Conservation (phyloP, 2,797 vertebrate genomes). For the Setipinna tenuifilis region DNA sequence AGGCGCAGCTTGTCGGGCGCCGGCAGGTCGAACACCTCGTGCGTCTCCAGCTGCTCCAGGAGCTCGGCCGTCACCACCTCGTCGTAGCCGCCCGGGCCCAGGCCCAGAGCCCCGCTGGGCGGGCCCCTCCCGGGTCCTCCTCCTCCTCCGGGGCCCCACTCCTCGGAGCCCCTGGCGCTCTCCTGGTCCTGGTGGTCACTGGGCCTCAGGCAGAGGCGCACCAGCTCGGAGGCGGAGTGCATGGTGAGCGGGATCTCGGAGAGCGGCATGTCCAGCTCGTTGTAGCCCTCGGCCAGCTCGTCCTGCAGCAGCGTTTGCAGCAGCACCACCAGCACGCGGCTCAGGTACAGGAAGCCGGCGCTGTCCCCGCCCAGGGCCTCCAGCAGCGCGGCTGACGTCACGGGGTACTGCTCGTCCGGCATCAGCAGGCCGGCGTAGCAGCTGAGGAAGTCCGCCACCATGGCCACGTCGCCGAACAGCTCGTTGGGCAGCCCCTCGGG, state of each 20-base stretch:
- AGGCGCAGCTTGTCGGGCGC: constrained; percentile 90
- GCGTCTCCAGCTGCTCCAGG: constrained; percentile 89
- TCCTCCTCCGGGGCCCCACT: constrained; percentile 57
- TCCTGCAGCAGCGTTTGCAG: constrained; percentile 95
- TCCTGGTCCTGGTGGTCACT: constrained; percentile 87
- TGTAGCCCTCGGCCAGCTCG: constrained; percentile 95
- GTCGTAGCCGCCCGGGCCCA: constrained; percentile 73
- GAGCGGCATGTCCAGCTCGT: constrained; percentile 91
- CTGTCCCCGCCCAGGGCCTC: constrained; percentile 91
- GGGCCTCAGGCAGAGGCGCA: constrained; percentile 90
- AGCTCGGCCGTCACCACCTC: constrained; percentile 91
- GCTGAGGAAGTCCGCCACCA: constrained; percentile 94
- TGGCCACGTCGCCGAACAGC: constrained; percentile 92
- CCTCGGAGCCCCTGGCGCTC: constrained; percentile 75
- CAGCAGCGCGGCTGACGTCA: constrained; percentile 88
- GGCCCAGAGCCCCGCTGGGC: not conserved
- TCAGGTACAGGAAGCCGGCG: constrained; percentile 92
- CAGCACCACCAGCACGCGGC: constrained; percentile 90
- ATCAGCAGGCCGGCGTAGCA: constrained; percentile 90
- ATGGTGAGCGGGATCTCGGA: constrained; percentile 96
- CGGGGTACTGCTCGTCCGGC: constrained; percentile 92
- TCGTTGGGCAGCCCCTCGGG: constrained; percentile 94
- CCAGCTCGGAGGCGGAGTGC: constrained; percentile 92
- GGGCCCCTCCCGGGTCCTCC: constrained; percentile 41
- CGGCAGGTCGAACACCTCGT: constrained; percentile 91